These are phyloP conservation scores for Sacculina carcini DNA, from an alignment of 2,888 invertebrate species.

Conservation along the genomic window DNA sequence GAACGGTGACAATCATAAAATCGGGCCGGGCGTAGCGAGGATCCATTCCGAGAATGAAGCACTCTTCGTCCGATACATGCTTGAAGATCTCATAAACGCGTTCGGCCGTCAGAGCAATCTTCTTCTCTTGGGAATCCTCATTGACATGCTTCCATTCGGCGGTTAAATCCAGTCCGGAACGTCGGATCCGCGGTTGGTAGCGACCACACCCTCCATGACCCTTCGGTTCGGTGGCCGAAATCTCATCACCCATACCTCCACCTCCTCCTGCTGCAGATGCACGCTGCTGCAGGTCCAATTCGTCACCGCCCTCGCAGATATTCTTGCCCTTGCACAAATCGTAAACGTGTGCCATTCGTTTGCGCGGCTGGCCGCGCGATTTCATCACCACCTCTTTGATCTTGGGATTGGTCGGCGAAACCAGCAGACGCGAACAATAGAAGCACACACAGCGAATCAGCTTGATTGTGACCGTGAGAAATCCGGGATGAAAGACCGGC, in stretches of 20 bases:
- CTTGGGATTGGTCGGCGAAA: slow-evolving; percentile 58
- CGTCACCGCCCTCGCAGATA: slow-evolving; percentile 94
- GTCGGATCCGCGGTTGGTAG: slow-evolving; percentile 75
- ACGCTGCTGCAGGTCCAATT: slow-evolving; percentile 44
- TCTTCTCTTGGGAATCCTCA: slow-evolving; percentile 92
- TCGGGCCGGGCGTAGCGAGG: slow-evolving; percentile 91
- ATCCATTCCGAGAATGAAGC: slow-evolving; percentile 78
- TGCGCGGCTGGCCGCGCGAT: slow-evolving; percentile 83
- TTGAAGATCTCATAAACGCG: slow-evolving; percentile 90
- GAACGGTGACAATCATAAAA: slow-evolving; percentile 95
- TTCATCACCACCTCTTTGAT: slow-evolving; percentile 84
- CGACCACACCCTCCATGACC: slow-evolving; percentile 92
- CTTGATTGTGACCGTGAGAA: slow-evolving; percentile 88
- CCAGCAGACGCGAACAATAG: slow-evolving; percentile 87
- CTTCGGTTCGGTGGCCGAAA: slow-evolving; percentile 26
- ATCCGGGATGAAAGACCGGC: slow-evolving; percentile 95
- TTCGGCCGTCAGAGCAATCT: slow-evolving; percentile 77
- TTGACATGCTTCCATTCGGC: slow-evolving; percentile 98
- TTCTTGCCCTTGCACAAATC: slow-evolving; percentile 94
- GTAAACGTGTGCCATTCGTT: slow-evolving; percentile 79
- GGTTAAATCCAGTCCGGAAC: slow-evolving; percentile 68
- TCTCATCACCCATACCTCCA: neutral
- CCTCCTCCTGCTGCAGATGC: neutral
- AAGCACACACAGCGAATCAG: slow-evolving; percentile 95
- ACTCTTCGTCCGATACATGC: slow-evolving; percentile 81